A percentile compares a stretch with the other conserved stretches of the same genome.
Conservation (phyloP, 2,113 vertebrate genomes). For the Naja naja region DNA sequence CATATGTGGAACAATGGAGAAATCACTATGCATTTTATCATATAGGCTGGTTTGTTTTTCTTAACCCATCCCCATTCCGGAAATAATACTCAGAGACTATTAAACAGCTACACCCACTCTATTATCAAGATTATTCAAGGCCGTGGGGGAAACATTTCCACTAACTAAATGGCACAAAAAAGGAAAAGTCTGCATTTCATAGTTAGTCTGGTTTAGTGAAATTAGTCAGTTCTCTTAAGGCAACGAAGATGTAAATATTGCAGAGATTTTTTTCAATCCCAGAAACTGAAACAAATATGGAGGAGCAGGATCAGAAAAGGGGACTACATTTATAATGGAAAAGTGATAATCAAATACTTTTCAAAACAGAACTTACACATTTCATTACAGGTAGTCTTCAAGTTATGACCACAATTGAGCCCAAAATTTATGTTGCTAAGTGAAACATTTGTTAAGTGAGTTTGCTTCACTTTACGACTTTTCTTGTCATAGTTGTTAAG, state of each 20-base stretch:
- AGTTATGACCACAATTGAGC: no score
- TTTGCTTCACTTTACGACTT: no score
- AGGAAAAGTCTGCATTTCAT: neutral
- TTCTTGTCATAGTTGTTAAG: no score
- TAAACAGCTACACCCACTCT: neutral
- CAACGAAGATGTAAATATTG: neutral
- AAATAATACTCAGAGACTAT: conserved; percentile 5
- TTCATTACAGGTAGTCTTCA: neutral
- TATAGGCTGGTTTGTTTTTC: neutral
- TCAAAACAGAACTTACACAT: neutral
- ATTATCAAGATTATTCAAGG: neutral
- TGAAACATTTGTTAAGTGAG: no score
- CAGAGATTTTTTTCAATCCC: conserved; percentile 8
- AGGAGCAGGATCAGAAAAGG: neutral
- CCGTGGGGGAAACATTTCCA: accelerated
- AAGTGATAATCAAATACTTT: neutral
- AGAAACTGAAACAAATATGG: accelerated
- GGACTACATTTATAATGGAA: neutral
- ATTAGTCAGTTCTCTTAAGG: neutral
- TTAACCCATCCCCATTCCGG: neutral
- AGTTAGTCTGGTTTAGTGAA: neutral
- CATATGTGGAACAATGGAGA: neutral
- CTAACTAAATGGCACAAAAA: neutral
- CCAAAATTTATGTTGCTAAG: no score
- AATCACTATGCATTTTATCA: neutral